Evolutionary conservation across 2,888 invertebrate genomes (phyloP), one percentile per base, ranked within the genome.

Genomic region (Epirrita christyi): DNA sequence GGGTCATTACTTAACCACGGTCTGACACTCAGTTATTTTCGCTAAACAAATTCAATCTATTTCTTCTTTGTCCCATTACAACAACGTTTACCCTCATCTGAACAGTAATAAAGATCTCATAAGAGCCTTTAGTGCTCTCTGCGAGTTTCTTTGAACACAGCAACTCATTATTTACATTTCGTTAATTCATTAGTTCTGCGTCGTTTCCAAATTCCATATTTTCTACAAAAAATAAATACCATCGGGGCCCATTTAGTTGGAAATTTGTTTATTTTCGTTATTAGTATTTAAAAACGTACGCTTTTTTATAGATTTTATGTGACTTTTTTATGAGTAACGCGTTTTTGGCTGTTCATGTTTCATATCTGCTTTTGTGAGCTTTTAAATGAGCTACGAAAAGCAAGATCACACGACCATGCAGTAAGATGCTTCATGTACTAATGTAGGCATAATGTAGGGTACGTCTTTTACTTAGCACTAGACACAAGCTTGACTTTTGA

Each of bases 191-290:
- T 55, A 59, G 41, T 40, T 49, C 21, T 3, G 4, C 21, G 21
- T 52, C 55, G 34, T 56, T 56, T 43, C 37, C 42, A 44, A 54
- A 64, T 56, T 54, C 43, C 51, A 61, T 61, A 63, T 59, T 59
- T 58, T 53, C 57, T 27, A 32, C 49, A 27, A 36, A 51, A 57
- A 57, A 63, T 59, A 56, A 51, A 50, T 48, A 42, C 38, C 44
- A 29, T 51, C 70, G 63, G 55, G 70, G 60, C 52, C 59, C 71
- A 70, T 78, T 73, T 61, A 48, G 49, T 63, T 43, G 49, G 66
- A 71, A 70, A 70, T 74, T 70, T 79, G 77, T 81, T 80, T 78
- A 78, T 75, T 72, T 71, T 73, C 64, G 55, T 74, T 75, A 80
- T 80, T 76, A 75, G 59, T 72, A 71, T 72, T 71, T 56, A 55